Evolutionary conservation across 2,113 vertebrate genomes (phyloP).

Genomic region (Macrotis lagotis): DNA sequence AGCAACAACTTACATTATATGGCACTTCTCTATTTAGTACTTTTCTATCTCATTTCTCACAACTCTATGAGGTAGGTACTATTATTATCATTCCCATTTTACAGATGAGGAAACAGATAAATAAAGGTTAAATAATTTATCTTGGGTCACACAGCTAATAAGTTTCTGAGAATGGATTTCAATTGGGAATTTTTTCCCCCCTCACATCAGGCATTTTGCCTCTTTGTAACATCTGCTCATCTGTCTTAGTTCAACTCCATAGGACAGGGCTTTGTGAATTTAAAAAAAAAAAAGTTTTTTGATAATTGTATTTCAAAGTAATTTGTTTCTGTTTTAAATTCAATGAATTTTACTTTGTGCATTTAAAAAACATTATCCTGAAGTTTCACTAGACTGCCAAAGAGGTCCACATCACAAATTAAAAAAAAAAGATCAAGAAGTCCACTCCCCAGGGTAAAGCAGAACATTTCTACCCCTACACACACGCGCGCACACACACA

Average conservation of each 20-base stretch:
- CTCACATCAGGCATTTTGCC: background rate
- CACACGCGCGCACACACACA: too few species aligned
- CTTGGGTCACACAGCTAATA: background rate
- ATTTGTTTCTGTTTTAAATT: background rate
- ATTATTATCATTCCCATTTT: background rate
- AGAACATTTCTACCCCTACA: background rate
- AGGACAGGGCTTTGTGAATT: background rate
- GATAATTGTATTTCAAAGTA: background rate
- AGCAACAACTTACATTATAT: background rate
- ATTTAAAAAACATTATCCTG: background rate
- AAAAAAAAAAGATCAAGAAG: background rate
- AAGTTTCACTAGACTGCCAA: background rate
- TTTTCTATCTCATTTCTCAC: background rate
- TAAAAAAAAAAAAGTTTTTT: background rate
- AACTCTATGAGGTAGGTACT: background rate
- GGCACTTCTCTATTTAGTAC: background rate
- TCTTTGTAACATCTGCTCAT: background rate
- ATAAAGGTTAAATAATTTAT: background rate
- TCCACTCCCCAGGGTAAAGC: background rate
- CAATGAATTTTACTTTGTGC: background rate
- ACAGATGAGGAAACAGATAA: background rate
- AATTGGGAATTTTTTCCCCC: background rate
- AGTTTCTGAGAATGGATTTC: background rate
- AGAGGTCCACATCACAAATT: background rate
- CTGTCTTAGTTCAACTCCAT: background rate